phyloP scores from a whole-genome alignment of 1,140 invertebrate genomes.

The Eumaeus atala region DNA sequence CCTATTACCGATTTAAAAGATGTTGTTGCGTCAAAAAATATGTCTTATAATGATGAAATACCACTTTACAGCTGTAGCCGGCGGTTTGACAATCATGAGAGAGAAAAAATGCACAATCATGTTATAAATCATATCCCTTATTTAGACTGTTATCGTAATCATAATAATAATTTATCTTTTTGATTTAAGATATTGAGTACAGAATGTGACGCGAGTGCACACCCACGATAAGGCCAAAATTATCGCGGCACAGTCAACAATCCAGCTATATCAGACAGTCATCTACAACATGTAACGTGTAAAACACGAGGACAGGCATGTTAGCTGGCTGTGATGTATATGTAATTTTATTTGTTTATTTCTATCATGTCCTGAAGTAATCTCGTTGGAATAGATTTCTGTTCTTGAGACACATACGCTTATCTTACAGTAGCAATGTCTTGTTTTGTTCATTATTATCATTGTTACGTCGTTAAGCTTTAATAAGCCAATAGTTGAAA shows the following conservation, averaged over 20 bases:
- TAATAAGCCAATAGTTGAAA: too few relatives aligned
- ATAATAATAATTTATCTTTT: background rate
- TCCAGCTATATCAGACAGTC: background rate
- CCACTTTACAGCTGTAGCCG: too few relatives aligned
- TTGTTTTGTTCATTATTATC: too few relatives aligned
- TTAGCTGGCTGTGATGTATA: background rate
- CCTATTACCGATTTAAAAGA: too few relatives aligned
- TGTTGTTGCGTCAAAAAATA: too few relatives aligned
- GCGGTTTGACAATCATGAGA: background rate
- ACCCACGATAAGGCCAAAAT: background rate
- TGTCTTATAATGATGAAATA: too few relatives aligned
- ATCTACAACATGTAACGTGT: background rate
- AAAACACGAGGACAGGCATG: background rate
- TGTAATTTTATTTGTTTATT: too few relatives aligned
- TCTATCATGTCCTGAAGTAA: too few relatives aligned
- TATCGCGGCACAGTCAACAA: background rate
- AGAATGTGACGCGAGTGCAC: background rate
- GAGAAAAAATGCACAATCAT: background rate
- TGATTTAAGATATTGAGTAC: constrained; percentile 5
- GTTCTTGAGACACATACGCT: too few relatives aligned
- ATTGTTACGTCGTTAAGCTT: too few relatives aligned
- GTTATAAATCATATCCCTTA: background rate
- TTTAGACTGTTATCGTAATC: background rate
- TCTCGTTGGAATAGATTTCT: too few relatives aligned
- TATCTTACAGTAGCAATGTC: too few relatives aligned